A percentile compares a stretch with the other conserved stretches of the same genome.
phyloP scores from a whole-genome alignment of 2,797 vertebrate species.

The Alauda arvensis region DNA sequence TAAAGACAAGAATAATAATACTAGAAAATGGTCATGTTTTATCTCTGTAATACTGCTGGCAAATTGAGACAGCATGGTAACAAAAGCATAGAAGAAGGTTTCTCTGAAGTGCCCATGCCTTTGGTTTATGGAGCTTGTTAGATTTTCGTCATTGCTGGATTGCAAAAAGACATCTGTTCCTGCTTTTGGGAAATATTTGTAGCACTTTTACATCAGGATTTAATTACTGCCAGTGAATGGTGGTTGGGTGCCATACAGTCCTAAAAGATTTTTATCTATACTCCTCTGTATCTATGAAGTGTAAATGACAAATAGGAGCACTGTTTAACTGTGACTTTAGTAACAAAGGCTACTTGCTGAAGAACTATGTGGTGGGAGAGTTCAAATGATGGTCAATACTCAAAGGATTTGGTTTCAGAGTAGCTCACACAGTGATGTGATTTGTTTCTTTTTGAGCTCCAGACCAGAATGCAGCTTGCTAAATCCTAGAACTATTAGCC shows the following conservation, averaged over 20 bases:
- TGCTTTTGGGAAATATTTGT: conserved; percentile 72
- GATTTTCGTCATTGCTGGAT: conserved; percentile 51
- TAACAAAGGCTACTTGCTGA: conserved; percentile 32
- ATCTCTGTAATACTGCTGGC: conserved; percentile 24
- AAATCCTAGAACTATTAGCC: neutral
- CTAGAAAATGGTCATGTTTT: neutral
- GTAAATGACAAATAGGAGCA: conserved; percentile 67
- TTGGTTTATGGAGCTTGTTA: conserved; percentile 64
- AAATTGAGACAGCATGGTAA: conserved; percentile 28
- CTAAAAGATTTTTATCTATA: conserved; percentile 72
- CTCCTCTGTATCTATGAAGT: conserved; percentile 67
- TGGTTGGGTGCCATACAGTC: conserved; percentile 69
- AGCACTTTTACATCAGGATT: conserved; percentile 75
- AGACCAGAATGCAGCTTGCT: neutral
- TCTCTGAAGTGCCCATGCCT: conserved; percentile 49
- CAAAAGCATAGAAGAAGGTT: neutral
- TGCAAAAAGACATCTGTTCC: conserved; percentile 76
- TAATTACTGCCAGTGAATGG: conserved; percentile 75
- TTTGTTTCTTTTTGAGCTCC: neutral
- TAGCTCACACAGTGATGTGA: conserved; percentile 1
- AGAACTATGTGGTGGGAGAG: conserved; percentile 18
- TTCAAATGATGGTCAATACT: conserved; percentile 32
- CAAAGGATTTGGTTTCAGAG: conserved; percentile 11
- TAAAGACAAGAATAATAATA: conserved; percentile 12
- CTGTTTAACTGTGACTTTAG: conserved; percentile 25